Percentiles rank a stretch among this genome's conserved stretches.
Conservation (phyloP, 1,140 invertebrate species). For the Laupala kohalensis region DNA sequence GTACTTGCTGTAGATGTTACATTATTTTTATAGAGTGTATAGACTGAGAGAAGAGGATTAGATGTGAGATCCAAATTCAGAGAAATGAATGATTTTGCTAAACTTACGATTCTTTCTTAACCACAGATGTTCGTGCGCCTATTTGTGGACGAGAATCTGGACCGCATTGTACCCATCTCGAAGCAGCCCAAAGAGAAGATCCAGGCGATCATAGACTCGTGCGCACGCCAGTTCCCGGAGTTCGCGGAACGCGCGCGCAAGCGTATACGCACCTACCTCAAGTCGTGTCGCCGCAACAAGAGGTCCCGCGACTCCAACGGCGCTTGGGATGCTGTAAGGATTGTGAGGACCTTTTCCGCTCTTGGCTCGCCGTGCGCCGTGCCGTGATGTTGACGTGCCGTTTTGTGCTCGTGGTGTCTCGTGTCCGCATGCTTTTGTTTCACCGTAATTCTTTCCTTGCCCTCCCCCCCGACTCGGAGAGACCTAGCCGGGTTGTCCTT, state of each 20-base stretch:
- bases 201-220: conserved; percentile 93
- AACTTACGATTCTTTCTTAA: conserved; percentile 25
- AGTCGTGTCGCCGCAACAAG: conserved; percentile 88
- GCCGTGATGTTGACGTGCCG: background rate
- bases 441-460: background rate
- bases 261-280: conserved; percentile 87
- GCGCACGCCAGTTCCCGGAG: conserved; percentile 91
- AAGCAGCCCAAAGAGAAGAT: conserved; percentile 97
- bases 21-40: too few relatives aligned
- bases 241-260: conserved; percentile 88
- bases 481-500: too few relatives aligned
- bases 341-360: conserved; percentile 4
- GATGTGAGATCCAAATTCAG: too few relatives aligned
- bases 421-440: background rate
- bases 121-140: conserved; percentile 90
- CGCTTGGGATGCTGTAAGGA: conserved; percentile 13
- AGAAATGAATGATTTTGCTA: too few relatives aligned
- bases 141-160: conserved; percentile 93
- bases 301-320: conserved; percentile 61
- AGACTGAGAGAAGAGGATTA: too few relatives aligned
- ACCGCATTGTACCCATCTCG: conserved; percentile 90
- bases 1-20: too few relatives aligned
- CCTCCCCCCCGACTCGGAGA: too few relatives aligned
- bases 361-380: background rate
- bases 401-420: background rate